These are phyloP conservation scores for Cremastinae sp. DNA, from an alignment of 2,888 invertebrate genomes.

Conservation along the genomic window DNA sequence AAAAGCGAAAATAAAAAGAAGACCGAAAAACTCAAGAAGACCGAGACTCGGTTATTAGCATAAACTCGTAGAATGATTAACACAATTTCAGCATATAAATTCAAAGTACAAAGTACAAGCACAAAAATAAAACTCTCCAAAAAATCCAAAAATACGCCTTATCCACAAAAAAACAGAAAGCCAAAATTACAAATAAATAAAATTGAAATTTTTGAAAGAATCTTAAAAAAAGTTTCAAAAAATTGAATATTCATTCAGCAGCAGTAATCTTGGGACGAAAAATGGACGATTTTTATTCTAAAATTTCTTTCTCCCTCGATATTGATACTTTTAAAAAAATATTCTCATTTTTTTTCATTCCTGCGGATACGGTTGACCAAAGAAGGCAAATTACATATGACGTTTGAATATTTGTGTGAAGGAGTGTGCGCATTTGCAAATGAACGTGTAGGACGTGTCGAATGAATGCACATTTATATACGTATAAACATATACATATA, in stretches of 20 bases:
- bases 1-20: neutral
- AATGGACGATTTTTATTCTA: too few species aligned
- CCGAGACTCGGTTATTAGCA: slow-evolving; percentile 46
- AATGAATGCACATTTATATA: slow-evolving; percentile 10
- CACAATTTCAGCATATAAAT: slow-evolving; percentile 10
- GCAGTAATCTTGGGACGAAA: too few species aligned
- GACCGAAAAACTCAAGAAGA: slow-evolving; percentile 8
- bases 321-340: neutral
- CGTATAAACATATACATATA: too few species aligned
- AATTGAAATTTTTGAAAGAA: too few species aligned
- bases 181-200: too few species aligned
- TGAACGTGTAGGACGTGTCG: slow-evolving; percentile 51
- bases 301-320: neutral
- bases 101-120: neutral
- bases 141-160: neutral
- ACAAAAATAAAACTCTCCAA: slow-evolving; percentile 1
- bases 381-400: slow-evolving; percentile 5
- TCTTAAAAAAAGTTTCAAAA: too few species aligned
- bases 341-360: neutral
- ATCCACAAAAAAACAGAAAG: too few species aligned
- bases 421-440: slow-evolving; percentile 35
- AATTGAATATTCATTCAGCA: too few species aligned
- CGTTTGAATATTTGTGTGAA: neutral
- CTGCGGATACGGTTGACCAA: slow-evolving; percentile 5
- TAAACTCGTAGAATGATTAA: slow-evolving; percentile 52